Percentiles rank a stretch among this genome's conserved stretches.
phyloP scores from a whole-genome alignment of 2,888 invertebrate species.

The Ceriagrion tenellum region DNA sequence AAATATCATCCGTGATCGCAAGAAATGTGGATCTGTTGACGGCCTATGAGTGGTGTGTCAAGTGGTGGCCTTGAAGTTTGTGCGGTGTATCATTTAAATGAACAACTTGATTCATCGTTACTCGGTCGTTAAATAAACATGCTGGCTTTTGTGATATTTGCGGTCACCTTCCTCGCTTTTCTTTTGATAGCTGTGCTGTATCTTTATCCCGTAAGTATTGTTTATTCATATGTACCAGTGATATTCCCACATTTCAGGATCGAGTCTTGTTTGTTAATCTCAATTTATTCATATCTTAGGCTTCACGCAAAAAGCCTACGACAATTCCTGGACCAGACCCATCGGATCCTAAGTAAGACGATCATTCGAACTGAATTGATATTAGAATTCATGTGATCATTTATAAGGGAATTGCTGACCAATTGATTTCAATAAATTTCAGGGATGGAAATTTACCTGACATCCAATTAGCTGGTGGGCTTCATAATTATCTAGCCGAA shows the following conservation, averaged over 20 bases:
- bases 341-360: constrained; percentile 68
- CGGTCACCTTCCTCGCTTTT: constrained; percentile 58
- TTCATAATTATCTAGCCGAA: constrained; percentile 65
- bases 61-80: background rate
- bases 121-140: background rate
- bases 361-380: background rate
- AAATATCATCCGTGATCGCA: background rate
- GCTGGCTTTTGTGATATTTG: constrained; percentile 68
- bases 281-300: constrained; percentile 22
- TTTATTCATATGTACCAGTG: background rate
- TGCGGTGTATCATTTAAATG: background rate
- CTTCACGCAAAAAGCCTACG: constrained; percentile 57
- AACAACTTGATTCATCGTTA: background rate
- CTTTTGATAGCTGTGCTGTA: constrained; percentile 68
- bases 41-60: background rate
- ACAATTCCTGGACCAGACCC: constrained; percentile 69
- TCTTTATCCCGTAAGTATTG: constrained; percentile 67
- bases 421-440: background rate
- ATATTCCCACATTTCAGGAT: background rate
- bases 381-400: background rate
- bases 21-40: background rate
- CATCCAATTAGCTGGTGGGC: constrained; percentile 65
- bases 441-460: constrained; percentile 69
- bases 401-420: background rate
- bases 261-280: background rate